Percentiles rank a stretch among this genome's conserved stretches.
These are phyloP conservation scores for Rhinoraja longicauda DNA, from an alignment of 2,797 vertebrate species.

Conservation along the genomic window DNA sequence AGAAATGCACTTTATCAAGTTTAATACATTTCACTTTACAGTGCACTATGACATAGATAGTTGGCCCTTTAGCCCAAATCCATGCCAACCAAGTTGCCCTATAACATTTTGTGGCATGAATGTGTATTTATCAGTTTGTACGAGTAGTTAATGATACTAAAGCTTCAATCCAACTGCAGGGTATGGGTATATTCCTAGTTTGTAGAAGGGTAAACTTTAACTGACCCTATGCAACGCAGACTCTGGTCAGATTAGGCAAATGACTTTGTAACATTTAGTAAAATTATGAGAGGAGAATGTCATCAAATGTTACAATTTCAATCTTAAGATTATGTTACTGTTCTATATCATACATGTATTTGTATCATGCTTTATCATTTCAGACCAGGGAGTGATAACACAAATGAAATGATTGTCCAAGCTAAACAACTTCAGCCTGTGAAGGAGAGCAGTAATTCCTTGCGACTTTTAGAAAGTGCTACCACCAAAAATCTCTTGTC, in stretches of 20 bases:
- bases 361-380: neutral
- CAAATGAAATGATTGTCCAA: slow-evolving; percentile 54
- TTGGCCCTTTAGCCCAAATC: no score
- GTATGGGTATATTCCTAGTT: neutral
- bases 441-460: slow-evolving; percentile 41
- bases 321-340: neutral
- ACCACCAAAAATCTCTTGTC: slow-evolving; percentile 53
- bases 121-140: neutral
- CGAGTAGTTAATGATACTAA: neutral
- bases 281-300: neutral
- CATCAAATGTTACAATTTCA: neutral
- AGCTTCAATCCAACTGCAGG: neutral
- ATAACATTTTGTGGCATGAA: neutral
- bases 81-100: no score
- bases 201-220: neutral
- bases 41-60: neutral
- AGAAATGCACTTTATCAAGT: neutral
- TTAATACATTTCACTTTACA: neutral
- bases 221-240: neutral
- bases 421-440: slow-evolving; percentile 47
- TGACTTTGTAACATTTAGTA: neutral
- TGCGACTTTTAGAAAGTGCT: slow-evolving; percentile 44
- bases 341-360: neutral
- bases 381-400: slow-evolving; percentile 53
- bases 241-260: neutral